A percentile compares a stretch with the other conserved stretches of the same genome.
Evolutionary conservation across 2,888 invertebrate genomes (phyloP).

Genomic region (Cheilosia impressa): DNA sequence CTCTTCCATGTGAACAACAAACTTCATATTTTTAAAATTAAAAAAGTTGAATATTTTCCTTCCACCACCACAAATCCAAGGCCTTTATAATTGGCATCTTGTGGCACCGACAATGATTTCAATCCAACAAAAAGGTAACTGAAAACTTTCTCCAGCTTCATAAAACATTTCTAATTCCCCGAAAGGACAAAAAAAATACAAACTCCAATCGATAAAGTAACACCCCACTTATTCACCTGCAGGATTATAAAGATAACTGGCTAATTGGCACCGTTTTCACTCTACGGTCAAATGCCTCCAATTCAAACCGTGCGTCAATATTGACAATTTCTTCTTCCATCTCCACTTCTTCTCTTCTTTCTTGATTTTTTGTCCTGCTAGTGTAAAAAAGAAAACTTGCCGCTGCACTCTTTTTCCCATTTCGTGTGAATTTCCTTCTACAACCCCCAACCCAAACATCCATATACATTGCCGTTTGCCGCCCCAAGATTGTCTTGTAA

Average conservation of each 20-base stretch:
- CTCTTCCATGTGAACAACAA: not conserved
- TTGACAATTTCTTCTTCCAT: constrained; percentile 55
- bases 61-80: constrained; percentile 12
- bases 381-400: not conserved
- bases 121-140: constrained; percentile 5
- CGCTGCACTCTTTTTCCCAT: constrained; percentile 14
- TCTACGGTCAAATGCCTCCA: constrained; percentile 63
- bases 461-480: not conserved
- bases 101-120: constrained; percentile 42
- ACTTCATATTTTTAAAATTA: constrained; percentile 24
- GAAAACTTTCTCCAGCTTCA: constrained; percentile 35
- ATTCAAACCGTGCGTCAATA: constrained; percentile 68
- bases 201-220: constrained; percentile 50
- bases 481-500: constrained; percentile 44
- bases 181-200: constrained; percentile 1
- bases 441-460: not conserved
- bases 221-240: constrained; percentile 17
- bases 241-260: constrained; percentile 56
- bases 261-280: constrained; percentile 67
- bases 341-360: not conserved
- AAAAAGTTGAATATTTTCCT: constrained; percentile 26
- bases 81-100: constrained; percentile 16
- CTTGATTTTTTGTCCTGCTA: not conserved
- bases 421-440: not conserved
- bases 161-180: constrained; percentile 16